phyloP scores from a whole-genome alignment of 2,797 vertebrate genomes.

The Characodon lateralis region DNA sequence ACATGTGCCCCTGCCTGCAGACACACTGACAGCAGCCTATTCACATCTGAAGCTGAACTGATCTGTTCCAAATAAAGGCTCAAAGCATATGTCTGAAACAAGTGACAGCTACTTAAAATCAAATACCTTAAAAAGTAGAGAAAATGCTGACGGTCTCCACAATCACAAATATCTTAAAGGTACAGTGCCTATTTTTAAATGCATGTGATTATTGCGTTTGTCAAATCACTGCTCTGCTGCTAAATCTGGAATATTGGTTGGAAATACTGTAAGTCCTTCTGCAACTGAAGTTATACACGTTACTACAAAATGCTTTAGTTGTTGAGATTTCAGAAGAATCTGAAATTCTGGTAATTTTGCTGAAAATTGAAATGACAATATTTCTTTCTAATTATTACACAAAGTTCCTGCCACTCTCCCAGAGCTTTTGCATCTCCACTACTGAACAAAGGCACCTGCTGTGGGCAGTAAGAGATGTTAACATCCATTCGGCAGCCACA shows the following conservation, averaged over 20 bases:
- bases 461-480: too few relatives aligned
- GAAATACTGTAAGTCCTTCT: not conserved
- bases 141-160: not conserved
- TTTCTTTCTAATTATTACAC: too few relatives aligned
- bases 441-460: too few relatives aligned
- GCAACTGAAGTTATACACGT: not conserved
- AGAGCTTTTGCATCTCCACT: too few relatives aligned
- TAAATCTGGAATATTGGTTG: not conserved
- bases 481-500: too few relatives aligned
- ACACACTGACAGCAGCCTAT: conserved; percentile 43
- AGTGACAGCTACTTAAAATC: conserved; percentile 14
- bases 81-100: not conserved
- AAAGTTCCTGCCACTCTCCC: too few relatives aligned
- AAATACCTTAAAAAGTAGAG: not conserved
- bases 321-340: too few relatives aligned
- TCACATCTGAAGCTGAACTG: conserved; percentile 46
- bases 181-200: not conserved
- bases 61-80: conserved; percentile 43
- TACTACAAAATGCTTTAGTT: not conserved
- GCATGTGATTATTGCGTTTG: not conserved
- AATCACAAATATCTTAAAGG: not conserved
- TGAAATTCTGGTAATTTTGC: too few relatives aligned
- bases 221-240: not conserved
- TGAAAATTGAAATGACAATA: too few relatives aligned
- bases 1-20: conserved; percentile 26